Percentiles rank a stretch among this genome's conserved stretches.
phyloP scores from a whole-genome alignment of 64 coral and sea anemone species.

The Montipora efflorescens region DNA sequence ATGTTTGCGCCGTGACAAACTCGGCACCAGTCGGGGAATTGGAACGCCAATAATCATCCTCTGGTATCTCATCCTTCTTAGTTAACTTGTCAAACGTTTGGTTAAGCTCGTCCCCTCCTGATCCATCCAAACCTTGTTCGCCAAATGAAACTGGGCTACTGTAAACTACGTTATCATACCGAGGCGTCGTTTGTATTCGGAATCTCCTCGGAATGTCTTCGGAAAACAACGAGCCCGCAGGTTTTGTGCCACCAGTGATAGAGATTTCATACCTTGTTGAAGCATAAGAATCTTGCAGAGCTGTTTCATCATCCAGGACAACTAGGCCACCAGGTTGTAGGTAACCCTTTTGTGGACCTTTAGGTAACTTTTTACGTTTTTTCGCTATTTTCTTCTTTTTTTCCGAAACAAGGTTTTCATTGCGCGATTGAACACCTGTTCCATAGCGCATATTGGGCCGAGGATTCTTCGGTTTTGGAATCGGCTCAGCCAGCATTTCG shows the following conservation, averaged over 20 bases:
- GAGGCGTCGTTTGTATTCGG: slow-evolving; percentile 5
- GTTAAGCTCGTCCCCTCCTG: not conserved
- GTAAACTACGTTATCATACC: not conserved
- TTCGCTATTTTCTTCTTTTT: not conserved
- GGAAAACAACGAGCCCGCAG: not conserved
- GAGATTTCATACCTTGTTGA: not conserved
- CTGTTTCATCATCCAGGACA: not conserved
- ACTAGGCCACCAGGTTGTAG: not conserved
- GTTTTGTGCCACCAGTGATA: not conserved
- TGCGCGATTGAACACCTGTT: not conserved
- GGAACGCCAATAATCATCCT: slow-evolving; percentile 54
- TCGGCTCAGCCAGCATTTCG: slow-evolving; percentile 82
- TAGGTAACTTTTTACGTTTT: slow-evolving; percentile 1
- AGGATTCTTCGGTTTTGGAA: slow-evolving; percentile 48
- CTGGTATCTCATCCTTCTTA: not conserved
- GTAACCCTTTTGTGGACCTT: not conserved
- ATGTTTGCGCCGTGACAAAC: slow-evolving; percentile 69
- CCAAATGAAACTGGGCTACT: not conserved
- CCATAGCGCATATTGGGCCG: slow-evolving; percentile 71
- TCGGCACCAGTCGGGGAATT: slow-evolving; percentile 64
- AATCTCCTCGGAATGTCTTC: not conserved
- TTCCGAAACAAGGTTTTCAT: not conserved
- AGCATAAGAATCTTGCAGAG: not conserved
- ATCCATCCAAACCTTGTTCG: not conserved
- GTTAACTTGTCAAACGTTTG: not conserved